phyloP scores from a whole-genome alignment of 2,113 vertebrate genomes.

The Crotalus tigris region DNA sequence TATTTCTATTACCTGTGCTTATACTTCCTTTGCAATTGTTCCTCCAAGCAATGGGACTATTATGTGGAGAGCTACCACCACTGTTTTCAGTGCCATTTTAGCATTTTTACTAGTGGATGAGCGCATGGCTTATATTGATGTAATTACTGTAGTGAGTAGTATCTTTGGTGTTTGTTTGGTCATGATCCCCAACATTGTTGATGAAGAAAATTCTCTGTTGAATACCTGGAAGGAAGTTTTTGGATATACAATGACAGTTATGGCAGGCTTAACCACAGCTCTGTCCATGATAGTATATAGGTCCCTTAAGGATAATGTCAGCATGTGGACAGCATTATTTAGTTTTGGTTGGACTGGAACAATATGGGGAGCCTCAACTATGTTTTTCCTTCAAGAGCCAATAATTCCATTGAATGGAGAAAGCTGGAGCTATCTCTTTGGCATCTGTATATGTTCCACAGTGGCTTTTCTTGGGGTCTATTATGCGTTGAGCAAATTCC shows the following conservation, averaged over 20 bases:
- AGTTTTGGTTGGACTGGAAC: slow-evolving; percentile 98
- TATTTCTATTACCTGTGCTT: slow-evolving; percentile 97
- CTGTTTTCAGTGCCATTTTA: slow-evolving; percentile 91
- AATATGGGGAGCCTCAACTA: slow-evolving; percentile 92
- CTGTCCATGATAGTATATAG: slow-evolving; percentile 97
- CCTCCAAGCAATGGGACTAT: slow-evolving; percentile 95
- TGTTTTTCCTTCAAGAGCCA: slow-evolving; percentile 97
- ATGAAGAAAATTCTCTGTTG: slow-evolving; percentile 86
- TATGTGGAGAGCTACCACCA: slow-evolving; percentile 97
- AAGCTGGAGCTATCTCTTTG: slow-evolving; percentile 94
- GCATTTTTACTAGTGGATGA: slow-evolving; percentile 94
- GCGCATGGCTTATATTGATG: slow-evolving; percentile 84
- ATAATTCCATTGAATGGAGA: slow-evolving; percentile 92
- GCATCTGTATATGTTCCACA: slow-evolving; percentile 94
- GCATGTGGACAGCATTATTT: slow-evolving; percentile 98
- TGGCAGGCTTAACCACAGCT: slow-evolving; percentile 93
- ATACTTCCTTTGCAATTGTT: slow-evolving; percentile 97
- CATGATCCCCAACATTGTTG: slow-evolving; percentile 92
- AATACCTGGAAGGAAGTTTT: slow-evolving; percentile 97
- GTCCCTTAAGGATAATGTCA: slow-evolving; percentile 92
- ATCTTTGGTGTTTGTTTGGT: slow-evolving; percentile 92
- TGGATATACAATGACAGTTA: slow-evolving; percentile 95
- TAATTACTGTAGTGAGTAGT: slow-evolving; percentile 86
- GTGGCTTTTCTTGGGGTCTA: slow-evolving; percentile 96
- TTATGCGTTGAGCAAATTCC: slow-evolving; percentile 93